phyloP scores from a whole-genome alignment of 2,888 invertebrate genomes.

The Lepidochrysops patricia region DNA sequence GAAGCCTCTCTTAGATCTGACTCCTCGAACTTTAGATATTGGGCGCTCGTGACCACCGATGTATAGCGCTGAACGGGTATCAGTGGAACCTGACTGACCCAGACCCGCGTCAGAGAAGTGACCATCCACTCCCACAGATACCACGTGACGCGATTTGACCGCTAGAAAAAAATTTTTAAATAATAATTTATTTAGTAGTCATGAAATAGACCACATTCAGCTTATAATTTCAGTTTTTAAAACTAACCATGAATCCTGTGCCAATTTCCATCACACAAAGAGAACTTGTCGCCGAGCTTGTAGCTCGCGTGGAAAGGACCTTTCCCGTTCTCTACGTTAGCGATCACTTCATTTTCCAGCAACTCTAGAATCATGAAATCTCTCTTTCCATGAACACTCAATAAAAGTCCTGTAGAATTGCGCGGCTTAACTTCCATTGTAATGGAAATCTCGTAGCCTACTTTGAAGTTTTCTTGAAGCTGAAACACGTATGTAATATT shows the following conservation, averaged over 20 bases:
- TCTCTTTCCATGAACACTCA: slow-evolving; percentile 87
- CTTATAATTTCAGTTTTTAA: not conserved
- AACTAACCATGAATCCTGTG: slow-evolving; percentile 85
- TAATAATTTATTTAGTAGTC: too few species aligned
- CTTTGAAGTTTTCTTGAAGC: slow-evolving; percentile 81
- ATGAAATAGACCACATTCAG: too few species aligned
- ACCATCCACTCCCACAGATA: slow-evolving; percentile 90
- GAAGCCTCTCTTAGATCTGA: slow-evolving; percentile 81
- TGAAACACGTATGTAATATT: slow-evolving; percentile 28
- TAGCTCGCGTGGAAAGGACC: slow-evolving; percentile 86
- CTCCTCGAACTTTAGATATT: slow-evolving; percentile 71
- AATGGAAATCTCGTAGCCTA: slow-evolving; percentile 86
- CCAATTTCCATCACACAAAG: slow-evolving; percentile 96
- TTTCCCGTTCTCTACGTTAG: slow-evolving; percentile 88
- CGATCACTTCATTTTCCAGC: slow-evolving; percentile 87
- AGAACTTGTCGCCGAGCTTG: slow-evolving; percentile 76
- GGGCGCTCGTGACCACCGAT: slow-evolving; percentile 85
- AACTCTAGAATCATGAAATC: slow-evolving; percentile 92
- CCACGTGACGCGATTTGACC: slow-evolving; percentile 91
- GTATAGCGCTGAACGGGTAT: slow-evolving; percentile 89
- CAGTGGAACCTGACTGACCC: slow-evolving; percentile 80
- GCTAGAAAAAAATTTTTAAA: slow-evolving; percentile 63
- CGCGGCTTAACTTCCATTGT: slow-evolving; percentile 91
- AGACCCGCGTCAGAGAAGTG: slow-evolving; percentile 82
- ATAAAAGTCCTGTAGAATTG: slow-evolving; percentile 86